Evolutionary conservation across 2,113 vertebrate species (phyloP).

Genomic region (Hypomesus transpacificus): DNA sequence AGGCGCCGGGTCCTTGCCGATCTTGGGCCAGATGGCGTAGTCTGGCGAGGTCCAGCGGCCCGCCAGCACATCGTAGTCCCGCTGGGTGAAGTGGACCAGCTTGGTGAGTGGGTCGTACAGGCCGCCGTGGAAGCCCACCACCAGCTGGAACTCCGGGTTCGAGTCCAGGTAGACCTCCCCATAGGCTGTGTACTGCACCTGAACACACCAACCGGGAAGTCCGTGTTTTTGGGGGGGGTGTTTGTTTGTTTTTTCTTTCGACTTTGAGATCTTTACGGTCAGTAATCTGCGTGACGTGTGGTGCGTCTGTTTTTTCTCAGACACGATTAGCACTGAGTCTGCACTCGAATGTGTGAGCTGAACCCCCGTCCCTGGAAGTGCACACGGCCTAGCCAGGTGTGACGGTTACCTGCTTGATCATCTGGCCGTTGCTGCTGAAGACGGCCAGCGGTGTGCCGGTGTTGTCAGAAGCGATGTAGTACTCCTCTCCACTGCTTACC

Average conservation of each 20-base stretch:
- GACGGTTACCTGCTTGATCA: conserved; percentile 87
- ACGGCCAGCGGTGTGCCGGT: conserved; percentile 93
- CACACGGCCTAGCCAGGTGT: no score
- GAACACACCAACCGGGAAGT: background rate
- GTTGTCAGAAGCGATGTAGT: conserved; percentile 96
- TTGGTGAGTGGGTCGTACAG: conserved; percentile 94
- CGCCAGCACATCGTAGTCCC: conserved; percentile 94
- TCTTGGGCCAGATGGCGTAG: conserved; percentile 94
- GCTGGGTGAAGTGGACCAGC: conserved; percentile 95
- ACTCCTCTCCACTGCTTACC: conserved; percentile 97
- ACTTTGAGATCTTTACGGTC: no score
- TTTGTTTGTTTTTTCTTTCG: background rate
- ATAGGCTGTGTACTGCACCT: conserved; percentile 94
- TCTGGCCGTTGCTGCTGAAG: conserved; percentile 97
- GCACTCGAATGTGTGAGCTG: no score
- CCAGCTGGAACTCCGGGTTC: conserved; percentile 95
- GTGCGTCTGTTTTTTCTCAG: no score
- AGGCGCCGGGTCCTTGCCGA: conserved; percentile 88
- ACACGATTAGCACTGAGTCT: no score
- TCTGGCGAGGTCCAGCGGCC: conserved; percentile 97
- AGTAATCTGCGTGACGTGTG: no score
- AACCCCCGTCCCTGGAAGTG: no score
- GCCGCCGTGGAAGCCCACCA: conserved; percentile 96
- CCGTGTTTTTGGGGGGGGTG: background rate
- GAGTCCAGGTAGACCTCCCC: conserved; percentile 97